Evolutionary conservation across 2,888 invertebrate species (phyloP), one percentile per base, ranked within the genome.

Genomic region (Coronaproctus castanopsis): DNA sequence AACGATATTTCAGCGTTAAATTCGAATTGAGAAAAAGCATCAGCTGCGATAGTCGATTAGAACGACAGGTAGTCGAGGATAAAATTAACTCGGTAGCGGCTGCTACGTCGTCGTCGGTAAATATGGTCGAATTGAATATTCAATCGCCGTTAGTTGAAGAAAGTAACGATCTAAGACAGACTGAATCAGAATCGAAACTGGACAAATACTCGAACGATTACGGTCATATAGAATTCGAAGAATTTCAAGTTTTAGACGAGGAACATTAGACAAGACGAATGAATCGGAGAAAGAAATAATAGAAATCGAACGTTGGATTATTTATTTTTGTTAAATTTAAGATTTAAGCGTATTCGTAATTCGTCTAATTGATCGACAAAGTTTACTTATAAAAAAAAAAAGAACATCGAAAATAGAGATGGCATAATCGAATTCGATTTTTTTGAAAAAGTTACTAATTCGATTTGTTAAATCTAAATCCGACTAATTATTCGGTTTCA

Each of bases 11-110:
- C 69, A 83, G 84, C 57, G 79, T 87, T 58, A 87, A 86, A 70
- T 87, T 87, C 69, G 82, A 83, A 68, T 73, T 88, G 64, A 80
- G 88, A 1, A 88, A 88, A 73, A 88, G 87, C 24, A 88, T 88
- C 68, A 87, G 87, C 65, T 88, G 87, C 70, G 87, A 85, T 68
- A 87, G 87, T 69, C 78, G 88, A 24, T 73, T 88, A 57, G 87
- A 88, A 69, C 71, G 88, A 58, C 81, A 86, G 0, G 87, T 87
- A 51, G 65, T 67, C 60, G 59, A 65, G 10, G 61, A 62, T 23
- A 51, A 55, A 14, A 36, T 24, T 19, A 36, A 36, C 8, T 36
- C 14, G 8, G 14, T 5, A 5, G 36, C 36, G 8, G 36, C 36
- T 8, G 36, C 14, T 36, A 36, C 8, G 8, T 5, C 5, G 8